Base-by-base conservation (phyloP, 2,888 invertebrate genomes). In the Papilio gigon region DNA sequence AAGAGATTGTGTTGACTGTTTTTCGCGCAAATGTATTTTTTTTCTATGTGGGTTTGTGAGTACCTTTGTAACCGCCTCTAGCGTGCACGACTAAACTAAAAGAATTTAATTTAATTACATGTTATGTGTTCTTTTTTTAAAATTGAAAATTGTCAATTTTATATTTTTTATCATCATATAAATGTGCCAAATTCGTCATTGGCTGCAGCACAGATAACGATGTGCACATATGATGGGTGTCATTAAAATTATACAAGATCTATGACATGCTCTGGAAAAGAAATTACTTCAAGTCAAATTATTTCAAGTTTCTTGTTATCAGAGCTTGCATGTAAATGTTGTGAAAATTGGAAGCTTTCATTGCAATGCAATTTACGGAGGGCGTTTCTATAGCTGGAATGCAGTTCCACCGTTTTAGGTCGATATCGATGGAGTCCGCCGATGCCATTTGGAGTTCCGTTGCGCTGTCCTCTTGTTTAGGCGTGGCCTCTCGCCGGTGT, bases 381-480 rank as follows among this genome's bases (percentile, higher is more conserved):
- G 35, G 66, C 40, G 64, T 47, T 65, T 37, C 37, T 50, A 58
- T 56, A 40, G 17, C 20, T 35, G 50, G 67, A 63, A 71, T 65
- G 68, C 58, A 47, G 42, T 20, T 56, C 44, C 65, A 44, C 62
- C 50, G 69, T 69, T 65, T 53, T 65, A 70, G 61, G 65, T 65
- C 61, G 72, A 70, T 40, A 67, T 72, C 70, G 71, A 73, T 71
- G 67, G 72, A 69, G 72, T 72, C 71, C 71, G 69, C 65, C 71
- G 78, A 76, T 82, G 82, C 78, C 80, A 85, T 85, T 88, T 83
- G 75, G 78, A 80, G 84, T 86, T 81, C 84, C 85, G 86, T 85
- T 86, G 84, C 85, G 80, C 85, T 84, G 82, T 83, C 83, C 76
- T 79, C 83, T 79, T 76, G 79, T 80, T 80, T 76, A 78, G 76